A percentile compares a stretch with the other conserved stretches of the same genome.
Evolutionary conservation across 2,888 invertebrate genomes (phyloP).

Genomic region (Imbricaverruca yamaguchii): DNA sequence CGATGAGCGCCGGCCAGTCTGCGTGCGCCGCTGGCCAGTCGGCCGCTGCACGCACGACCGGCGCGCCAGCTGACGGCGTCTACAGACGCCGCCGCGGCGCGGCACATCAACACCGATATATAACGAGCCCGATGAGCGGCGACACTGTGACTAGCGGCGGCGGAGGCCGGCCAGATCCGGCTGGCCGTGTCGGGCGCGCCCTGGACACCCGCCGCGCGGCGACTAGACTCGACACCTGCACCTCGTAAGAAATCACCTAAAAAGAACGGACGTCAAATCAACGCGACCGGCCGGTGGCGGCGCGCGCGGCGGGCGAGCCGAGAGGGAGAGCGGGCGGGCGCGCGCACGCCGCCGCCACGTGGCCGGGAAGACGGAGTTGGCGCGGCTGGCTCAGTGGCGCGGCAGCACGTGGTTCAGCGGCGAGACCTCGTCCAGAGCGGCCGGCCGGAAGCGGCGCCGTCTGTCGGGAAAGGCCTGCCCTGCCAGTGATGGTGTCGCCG

Average conservation of each 20-base stretch:
- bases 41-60: no score
- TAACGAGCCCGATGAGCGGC: neutral
- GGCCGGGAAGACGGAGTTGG: neutral
- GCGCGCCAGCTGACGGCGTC: no score
- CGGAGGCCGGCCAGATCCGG: no score
- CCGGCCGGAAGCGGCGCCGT: conserved; percentile 15
- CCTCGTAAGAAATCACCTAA: conserved; percentile 15
- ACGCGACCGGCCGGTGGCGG: no score
- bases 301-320: no score
- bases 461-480: neutral
- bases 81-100: no score
- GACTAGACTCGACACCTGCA: conserved; percentile 4
- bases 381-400: neutral
- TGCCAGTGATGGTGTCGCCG: neutral
- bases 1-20: no score
- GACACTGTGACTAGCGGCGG: neutral
- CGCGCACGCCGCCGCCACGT: no score
- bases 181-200: no score
- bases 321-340: no score
- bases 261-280: neutral
- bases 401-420: conserved; percentile 19
- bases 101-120: conserved; percentile 5
- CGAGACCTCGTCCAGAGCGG: conserved; percentile 14
- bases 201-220: neutral
- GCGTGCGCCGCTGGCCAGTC: no score